A percentile compares a stretch with the other conserved stretches of the same genome.
Conservation (phyloP, 2,888 invertebrate species). For the Drosophila rellima region DNA sequence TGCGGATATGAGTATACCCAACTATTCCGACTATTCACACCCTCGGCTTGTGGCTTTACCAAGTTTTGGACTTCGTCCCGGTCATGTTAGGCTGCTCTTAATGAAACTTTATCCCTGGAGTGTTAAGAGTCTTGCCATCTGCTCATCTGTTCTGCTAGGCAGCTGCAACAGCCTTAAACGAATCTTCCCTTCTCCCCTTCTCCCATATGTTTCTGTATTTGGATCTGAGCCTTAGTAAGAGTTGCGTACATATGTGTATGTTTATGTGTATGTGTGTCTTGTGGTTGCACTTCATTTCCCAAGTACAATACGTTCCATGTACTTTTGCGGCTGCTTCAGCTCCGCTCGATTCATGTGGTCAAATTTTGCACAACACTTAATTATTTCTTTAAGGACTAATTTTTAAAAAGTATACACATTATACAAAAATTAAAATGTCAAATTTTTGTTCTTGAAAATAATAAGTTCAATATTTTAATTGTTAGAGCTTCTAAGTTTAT, state of each 20-base stretch:
- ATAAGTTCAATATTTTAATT: no score
- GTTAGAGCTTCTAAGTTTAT: no score
- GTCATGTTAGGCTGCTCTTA: conserved; percentile 72
- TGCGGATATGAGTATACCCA: conserved; percentile 14
- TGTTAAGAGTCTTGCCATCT: conserved; percentile 77
- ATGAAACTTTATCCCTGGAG: conserved; percentile 82
- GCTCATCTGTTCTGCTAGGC: conserved; percentile 47
- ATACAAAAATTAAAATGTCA: not conserved
- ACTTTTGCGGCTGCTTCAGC: conserved; percentile 20
- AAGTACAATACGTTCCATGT: conserved; percentile 45
- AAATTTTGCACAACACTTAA: conserved; percentile 17
- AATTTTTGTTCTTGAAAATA: no score
- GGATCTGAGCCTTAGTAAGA: conserved; percentile 17
- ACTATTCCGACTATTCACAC: conserved; percentile 14
- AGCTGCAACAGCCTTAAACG: conserved; percentile 33
- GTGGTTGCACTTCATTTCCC: conserved; percentile 66
- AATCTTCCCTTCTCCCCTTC: conserved; percentile 7
- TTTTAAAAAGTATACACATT: not conserved
- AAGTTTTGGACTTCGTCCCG: conserved; percentile 59
- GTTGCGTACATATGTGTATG: not conserved
- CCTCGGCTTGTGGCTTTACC: conserved; percentile 59
- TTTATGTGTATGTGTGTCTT: conserved; percentile 28
- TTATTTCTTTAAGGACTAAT: not conserved
- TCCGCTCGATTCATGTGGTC: conserved; percentile 22
- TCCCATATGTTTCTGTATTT: conserved; percentile 2